A percentile compares a stretch with the other conserved stretches of the same genome.
phyloP scores from a whole-genome alignment of 2,113 vertebrate species.

The Microcebus tavaratra region DNA sequence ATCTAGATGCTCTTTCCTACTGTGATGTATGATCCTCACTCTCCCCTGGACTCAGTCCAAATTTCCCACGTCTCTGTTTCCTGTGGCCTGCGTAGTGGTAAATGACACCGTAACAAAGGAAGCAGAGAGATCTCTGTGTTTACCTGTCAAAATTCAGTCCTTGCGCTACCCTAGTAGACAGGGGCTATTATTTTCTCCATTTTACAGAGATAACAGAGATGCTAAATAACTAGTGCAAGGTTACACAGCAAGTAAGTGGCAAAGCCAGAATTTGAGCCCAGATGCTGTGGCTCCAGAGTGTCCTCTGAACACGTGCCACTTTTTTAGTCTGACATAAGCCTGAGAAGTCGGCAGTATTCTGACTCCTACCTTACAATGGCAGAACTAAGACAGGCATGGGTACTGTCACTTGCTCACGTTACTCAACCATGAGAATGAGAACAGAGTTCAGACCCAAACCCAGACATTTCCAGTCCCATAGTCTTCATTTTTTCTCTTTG shows the following conservation, averaged over 20 bases:
- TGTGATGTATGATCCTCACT: not conserved
- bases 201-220: not conserved
- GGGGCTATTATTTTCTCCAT: not conserved
- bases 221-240: not conserved
- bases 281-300: not conserved
- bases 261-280: not conserved
- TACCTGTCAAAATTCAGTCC: not conserved
- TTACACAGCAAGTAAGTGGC: not conserved
- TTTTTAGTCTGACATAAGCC: not conserved
- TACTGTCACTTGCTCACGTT: not conserved
- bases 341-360: rapidly evolving
- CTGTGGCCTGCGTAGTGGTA: not conserved
- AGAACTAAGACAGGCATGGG: not conserved
- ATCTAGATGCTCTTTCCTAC: not conserved
- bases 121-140: not conserved
- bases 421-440: not conserved
- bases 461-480: not conserved
- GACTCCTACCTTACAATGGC: not conserved
- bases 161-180: not conserved
- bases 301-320: not conserved
- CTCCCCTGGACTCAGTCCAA: not conserved
- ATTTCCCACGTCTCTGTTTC: not conserved
- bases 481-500: not conserved
- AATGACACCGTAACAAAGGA: not conserved
- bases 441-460: not conserved